phyloP scores from a whole-genome alignment of 2,113 vertebrate species.

The Garra rufa region DNA sequence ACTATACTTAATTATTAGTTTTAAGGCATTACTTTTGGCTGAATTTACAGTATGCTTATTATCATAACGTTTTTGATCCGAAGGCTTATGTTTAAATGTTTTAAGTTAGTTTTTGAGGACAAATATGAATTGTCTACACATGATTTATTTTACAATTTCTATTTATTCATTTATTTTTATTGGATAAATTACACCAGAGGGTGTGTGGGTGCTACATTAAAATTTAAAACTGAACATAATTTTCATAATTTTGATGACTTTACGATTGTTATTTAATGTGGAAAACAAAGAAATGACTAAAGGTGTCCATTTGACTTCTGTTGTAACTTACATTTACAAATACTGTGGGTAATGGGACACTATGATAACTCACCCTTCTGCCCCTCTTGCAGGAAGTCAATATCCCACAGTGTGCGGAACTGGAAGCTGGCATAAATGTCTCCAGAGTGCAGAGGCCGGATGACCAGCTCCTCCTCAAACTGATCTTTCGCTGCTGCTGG shows the following conservation, averaged over 20 bases:
- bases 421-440: slow-evolving; percentile 93
- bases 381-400: slow-evolving; percentile 75
- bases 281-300: background rate
- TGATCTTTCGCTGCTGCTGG: slow-evolving; percentile 66
- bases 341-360: background rate
- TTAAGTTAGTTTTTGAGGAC: too few species aligned
- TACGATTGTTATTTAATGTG: too few species aligned
- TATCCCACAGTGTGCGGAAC: slow-evolving; percentile 90
- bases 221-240: too few species aligned
- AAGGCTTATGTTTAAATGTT: too few species aligned
- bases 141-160: background rate
- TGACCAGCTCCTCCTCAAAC: slow-evolving; percentile 87
- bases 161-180: background rate
- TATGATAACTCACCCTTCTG: slow-evolving; percentile 74
- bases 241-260: background rate
- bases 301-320: background rate
- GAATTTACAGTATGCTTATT: background rate
- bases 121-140: background rate
- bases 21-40: background rate
- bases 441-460: slow-evolving; percentile 88
- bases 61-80: background rate
- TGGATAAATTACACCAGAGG: background rate
- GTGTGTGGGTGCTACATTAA: too few species aligned
- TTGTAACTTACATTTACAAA: too few species aligned
- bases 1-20: background rate